Evolutionary conservation across 2,888 invertebrate genomes (phyloP), one percentile per base, ranked within the genome.

Genomic region (Phasia obesa): DNA sequence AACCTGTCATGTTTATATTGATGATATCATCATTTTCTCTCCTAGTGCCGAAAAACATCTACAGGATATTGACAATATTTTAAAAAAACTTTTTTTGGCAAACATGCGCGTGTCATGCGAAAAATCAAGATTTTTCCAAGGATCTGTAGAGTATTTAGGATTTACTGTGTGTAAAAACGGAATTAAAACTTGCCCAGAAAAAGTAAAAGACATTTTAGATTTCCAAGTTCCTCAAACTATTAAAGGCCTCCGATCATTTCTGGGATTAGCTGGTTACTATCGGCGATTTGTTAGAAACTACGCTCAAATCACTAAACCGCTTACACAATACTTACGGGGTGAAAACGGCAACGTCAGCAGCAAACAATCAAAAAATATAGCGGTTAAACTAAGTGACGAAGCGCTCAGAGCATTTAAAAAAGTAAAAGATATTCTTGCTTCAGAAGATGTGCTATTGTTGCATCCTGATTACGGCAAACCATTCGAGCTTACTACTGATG

Each of bases 291-390:
- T 84, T 9, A 35, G 13, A 57, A 49, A 62, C 9, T 73, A 75
- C 55, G 75, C 65, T 17, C 31, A 44, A 57, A 65, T 44, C 31
- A 65, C 62, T 31, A 73, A 73, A 47, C 71, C 60, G 13, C 64
- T 75, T 9, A 83, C 81, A 17, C 55, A 67, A 31, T 74, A 70
- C 25, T 62, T 83, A 15, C 65, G 67, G 13, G 76, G 84, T 19
- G 67, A 82, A 53, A 83, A 75, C 5, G 84, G 76, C 47, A 35
- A 75, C 2, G 60, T 60, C 19, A 51, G 71, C 3, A 23, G 44
- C n/a, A 47, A 49, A 31, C 25, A 49, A 15, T 64, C 65, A 13
- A 55, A 57, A 11, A 64, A 70, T 15, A 13, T 57, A 42, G 13
- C 5, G 35, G 19, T 64, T 31, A 19, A 44, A 7, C 25, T 74